Conservation (phyloP, 1,140 invertebrate species). For the Listronotus oregonensis region DNA sequence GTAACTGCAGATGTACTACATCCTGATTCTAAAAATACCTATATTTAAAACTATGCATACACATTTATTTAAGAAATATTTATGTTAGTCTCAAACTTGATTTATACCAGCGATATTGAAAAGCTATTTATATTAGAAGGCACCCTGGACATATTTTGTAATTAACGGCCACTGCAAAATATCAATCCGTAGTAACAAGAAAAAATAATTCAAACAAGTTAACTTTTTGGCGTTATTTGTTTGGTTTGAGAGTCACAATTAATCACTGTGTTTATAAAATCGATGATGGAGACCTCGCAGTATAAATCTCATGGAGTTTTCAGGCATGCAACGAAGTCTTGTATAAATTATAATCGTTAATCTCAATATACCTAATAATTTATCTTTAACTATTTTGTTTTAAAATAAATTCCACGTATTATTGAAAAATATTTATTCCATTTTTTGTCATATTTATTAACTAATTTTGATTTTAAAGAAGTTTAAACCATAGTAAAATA, state of each 20-base stretch:
- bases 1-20: no score
- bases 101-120: constrained; percentile 7
- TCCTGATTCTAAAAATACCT: no score
- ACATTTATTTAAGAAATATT: no score
- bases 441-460: no score
- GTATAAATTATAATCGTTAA: no score
- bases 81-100: background rate
- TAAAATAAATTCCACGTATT: no score
- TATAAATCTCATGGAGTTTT: constrained; percentile 20
- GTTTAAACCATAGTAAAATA: no score
- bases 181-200: constrained; percentile 22
- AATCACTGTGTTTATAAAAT: constrained; percentile 35
- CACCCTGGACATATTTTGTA: constrained; percentile 8
- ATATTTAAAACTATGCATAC: no score
- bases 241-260: constrained; percentile 21
- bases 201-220: constrained; percentile 29
- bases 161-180: constrained; percentile 28
- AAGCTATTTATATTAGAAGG: background rate
- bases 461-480: no score
- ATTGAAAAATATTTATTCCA: no score
- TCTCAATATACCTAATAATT: no score
- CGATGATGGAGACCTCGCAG: constrained; percentile 28
- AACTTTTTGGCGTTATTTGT: constrained; percentile 34
- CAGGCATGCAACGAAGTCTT: background rate
- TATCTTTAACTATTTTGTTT: no score